Conservation (phyloP, 2,888 invertebrate species). For the Orthosia cruda region DNA sequence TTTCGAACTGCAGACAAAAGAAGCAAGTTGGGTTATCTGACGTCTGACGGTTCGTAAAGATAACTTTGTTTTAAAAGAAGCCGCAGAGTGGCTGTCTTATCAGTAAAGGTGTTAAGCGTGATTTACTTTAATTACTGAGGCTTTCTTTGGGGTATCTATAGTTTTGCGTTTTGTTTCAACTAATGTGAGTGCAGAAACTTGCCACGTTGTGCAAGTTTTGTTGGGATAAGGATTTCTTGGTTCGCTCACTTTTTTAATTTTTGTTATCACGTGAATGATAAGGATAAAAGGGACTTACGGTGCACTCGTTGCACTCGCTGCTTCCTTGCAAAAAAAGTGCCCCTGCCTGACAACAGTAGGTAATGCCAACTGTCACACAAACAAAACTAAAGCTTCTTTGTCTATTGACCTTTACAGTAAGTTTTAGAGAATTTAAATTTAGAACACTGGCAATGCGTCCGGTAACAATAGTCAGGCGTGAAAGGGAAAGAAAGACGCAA, state of each 20-base stretch:
- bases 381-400: constrained; percentile 46
- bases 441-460: constrained; percentile 56
- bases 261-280: neutral
- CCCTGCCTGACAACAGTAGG: constrained; percentile 10
- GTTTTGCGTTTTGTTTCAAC: neutral
- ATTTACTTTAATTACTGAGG: constrained; percentile 52
- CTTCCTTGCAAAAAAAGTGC: neutral
- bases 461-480: constrained; percentile 57
- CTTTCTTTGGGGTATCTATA: constrained; percentile 1
- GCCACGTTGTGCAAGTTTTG: no score
- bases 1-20: constrained; percentile 33
- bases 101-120: constrained; percentile 58
- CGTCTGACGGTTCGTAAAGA: constrained; percentile 31
- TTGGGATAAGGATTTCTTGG: neutral
- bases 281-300: neutral
- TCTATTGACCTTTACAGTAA: constrained; percentile 49
- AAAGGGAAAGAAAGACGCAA: constrained; percentile 50
- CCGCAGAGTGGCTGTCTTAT: constrained; percentile 46
- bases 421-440: constrained; percentile 65
- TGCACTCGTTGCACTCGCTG: no score
- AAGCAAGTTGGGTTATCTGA: constrained; percentile 22
- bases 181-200: neutral
- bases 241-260: neutral
- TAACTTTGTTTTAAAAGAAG: constrained; percentile 41
- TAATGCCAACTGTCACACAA: constrained; percentile 34